Base-by-base conservation (phyloP, 2,888 invertebrate species). In the Lamproptera curius region DNA sequence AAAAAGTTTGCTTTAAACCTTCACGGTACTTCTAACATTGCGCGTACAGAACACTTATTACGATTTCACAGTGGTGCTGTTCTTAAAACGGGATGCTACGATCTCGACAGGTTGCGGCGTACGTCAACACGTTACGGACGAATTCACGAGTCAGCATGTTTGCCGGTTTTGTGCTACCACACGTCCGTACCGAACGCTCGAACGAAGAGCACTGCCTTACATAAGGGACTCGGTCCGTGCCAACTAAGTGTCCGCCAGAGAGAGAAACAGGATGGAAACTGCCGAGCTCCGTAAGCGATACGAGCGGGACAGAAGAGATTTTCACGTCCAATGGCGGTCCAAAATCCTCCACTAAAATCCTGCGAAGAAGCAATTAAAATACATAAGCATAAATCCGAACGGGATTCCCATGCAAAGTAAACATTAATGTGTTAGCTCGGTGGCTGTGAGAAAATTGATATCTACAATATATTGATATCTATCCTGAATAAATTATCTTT, bases 361-460 rank as follows among this genome's bases (percentile, higher is more conserved):
- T 78, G 75, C 76, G 77, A 81, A 82, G 75, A 75, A 73, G 78
- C 85, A 86, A 85, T 87, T 84, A 85, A 82, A 83, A 80, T 73
- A 31, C 31, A 72, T 74, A 47, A 47, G 75, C 72, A 79, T 77
- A 73, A 78, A 78, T 77, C 76, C 68, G 68, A 63, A 70, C 69
- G 71, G 73, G 71, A 74, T 73, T 72, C 67, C 63, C 69, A 46
- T 33, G 28, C 42, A 47, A 47, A 37, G 16, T 23, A 37, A 46
- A 41, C 35, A 36, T 46, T 46, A 46, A n/a, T 11, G 16, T 23
- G 16, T 16, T 41, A 41, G 9, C 8, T 28, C 16, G 16, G 11
- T 13, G 5, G 28, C 23, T 23, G 4, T 23, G 8, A 23, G 23
- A 6, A 4, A 8, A 23, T 23, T 8, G 8, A 23, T 23, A 6